phyloP scores from a whole-genome alignment of 2,113 vertebrate genomes.

The Eulacestoma nigropectus region DNA sequence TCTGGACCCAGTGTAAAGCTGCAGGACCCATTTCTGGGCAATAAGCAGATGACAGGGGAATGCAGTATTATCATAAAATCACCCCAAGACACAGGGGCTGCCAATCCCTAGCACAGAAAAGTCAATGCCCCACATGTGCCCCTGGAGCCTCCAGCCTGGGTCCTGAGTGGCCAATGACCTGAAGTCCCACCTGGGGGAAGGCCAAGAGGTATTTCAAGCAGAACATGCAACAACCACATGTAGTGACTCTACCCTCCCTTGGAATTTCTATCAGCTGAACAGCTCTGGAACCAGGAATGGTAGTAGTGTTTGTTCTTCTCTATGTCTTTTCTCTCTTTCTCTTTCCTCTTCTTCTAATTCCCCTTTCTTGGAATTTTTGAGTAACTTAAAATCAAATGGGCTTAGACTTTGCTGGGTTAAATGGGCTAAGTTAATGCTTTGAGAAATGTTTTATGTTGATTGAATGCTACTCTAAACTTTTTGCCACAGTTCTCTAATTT shows the following conservation, averaged over 20 bases:
- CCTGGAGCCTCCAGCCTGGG: background rate
- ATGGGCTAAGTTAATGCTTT: background rate
- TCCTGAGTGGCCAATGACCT: background rate
- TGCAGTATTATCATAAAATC: too few species aligned
- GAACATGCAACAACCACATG: too few species aligned
- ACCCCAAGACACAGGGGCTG: background rate
- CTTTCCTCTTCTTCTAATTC: background rate
- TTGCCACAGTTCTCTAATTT: background rate
- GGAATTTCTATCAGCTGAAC: background rate
- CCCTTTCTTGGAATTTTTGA: background rate
- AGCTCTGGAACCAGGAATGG: rapidly evolving
- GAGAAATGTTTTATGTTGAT: background rate
- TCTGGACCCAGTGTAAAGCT: too few species aligned
- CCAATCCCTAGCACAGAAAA: background rate
- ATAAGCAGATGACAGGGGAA: too few species aligned
- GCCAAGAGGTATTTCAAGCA: background rate
- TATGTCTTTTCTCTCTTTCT: background rate
- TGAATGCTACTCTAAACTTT: background rate
- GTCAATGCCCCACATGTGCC: background rate
- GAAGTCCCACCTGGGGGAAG: too few species aligned
- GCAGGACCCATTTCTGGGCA: too few species aligned
- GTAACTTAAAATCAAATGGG: background rate
- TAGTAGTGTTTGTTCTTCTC: background rate
- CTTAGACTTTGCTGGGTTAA: background rate
- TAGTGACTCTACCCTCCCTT: too few species aligned